phyloP scores from a whole-genome alignment of 2,888 invertebrate genomes.

The Drosophila yooni region DNA sequence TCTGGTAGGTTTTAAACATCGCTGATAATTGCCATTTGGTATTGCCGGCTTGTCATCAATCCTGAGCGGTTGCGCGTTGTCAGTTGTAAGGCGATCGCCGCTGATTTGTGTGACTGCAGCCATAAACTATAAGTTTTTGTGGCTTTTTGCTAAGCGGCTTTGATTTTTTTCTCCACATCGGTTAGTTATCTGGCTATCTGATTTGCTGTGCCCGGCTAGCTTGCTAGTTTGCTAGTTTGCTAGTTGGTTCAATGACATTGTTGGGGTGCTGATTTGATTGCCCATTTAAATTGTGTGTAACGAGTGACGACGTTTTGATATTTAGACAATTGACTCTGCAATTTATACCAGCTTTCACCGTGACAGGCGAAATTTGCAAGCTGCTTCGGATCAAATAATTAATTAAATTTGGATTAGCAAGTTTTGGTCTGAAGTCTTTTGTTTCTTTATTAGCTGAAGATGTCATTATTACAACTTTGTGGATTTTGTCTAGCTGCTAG shows the following conservation, averaged over 20 bases:
- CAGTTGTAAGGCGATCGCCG: constrained; percentile 55
- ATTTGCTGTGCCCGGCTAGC: constrained; percentile 13
- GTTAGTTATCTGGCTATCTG: constrained; percentile 31
- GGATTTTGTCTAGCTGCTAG: not conserved
- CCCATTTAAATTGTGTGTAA: constrained; percentile 72
- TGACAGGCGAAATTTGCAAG: constrained; percentile 18
- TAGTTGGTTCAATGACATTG: constrained; percentile 69
- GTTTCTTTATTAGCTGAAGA: constrained; percentile 5
- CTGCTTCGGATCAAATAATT: constrained; percentile 43
- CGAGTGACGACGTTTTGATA: constrained; percentile 55
- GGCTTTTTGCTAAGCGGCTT: constrained; percentile 68
- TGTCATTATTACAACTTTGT: not conserved
- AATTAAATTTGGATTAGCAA: constrained; percentile 41
- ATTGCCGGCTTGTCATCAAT: constrained; percentile 74
- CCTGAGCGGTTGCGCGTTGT: constrained; percentile 57
- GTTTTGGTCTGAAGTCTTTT: constrained; percentile 59
- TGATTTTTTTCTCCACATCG: constrained; percentile 45
- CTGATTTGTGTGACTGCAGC: constrained; percentile 59
- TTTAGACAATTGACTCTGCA: constrained; percentile 62
- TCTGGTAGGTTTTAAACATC: constrained; percentile 48
- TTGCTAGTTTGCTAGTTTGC: constrained; percentile 1
- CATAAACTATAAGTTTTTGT: constrained; percentile 65
- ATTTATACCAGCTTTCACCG: constrained; percentile 63
- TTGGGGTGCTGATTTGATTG: constrained; percentile 73
- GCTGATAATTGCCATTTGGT: constrained; percentile 71